Evolutionary conservation across 2,888 invertebrate genomes (phyloP), one percentile per base, ranked within the genome.

Genomic region (Rhagophthalmus giganteus): DNA sequence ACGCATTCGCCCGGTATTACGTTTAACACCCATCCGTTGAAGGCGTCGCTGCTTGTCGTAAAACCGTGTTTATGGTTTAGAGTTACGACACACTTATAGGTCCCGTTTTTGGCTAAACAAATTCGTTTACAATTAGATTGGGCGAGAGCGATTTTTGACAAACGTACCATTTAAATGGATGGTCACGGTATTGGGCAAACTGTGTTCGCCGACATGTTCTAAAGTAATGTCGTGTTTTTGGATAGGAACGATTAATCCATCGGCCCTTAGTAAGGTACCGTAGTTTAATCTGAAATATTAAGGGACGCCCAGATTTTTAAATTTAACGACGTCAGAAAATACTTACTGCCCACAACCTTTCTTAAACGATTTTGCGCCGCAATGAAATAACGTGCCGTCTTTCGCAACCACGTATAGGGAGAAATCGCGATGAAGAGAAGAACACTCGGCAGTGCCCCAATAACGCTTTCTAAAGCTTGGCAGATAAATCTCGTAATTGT

Each of bases 341-440:
- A 32, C 38, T 79, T 72, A 87, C 86, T 81, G 78, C 1, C 82
- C 78, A 50, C 83, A 70, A 9, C 76, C 75, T 2, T 67, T 72
- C 34, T 76, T 78, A 45, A 79, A 78, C 3, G 80, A 79, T 39
- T 79, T 68, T 1, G 78, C 77, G 5, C 78, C 76, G 2, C 86
- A 65, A 52, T 79, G 76, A 32, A 83, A 77, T 5, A 80, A 71
- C 0, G 80, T 79, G 1, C 87, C 87, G 56, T 83, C 80, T 31
- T 70, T 68, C 2, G 79, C 76, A 34, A 47, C 62, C 2, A 66
- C 66, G 61, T 68, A 76, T 48, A 62, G 59, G 64, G 42, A 61
- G 51, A 59, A 55, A 67, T 48, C 64, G 59, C 59, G 68, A 49
- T 59, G 67, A 52, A 65, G 45, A 3, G 55, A 41, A 15, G 60